Conservation (phyloP, 2,888 invertebrate species). For the Drosophila fungiperda region DNA sequence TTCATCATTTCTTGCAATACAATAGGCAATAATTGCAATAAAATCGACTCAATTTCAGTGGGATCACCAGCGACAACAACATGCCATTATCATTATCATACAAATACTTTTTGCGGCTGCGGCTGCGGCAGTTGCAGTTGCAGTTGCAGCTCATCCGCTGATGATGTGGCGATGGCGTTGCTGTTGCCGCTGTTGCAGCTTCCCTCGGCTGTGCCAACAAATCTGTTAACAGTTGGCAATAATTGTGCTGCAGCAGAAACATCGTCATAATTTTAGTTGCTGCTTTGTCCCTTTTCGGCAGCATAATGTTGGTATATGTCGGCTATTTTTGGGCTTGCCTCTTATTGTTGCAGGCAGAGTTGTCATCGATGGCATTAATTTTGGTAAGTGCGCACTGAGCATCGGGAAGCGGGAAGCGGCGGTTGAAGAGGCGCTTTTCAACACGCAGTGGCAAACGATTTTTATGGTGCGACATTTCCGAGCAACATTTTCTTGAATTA, state of each 20-base stretch:
- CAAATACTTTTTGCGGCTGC: slow-evolving; percentile 48
- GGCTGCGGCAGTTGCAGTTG: no score
- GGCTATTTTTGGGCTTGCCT: slow-evolving; percentile 64
- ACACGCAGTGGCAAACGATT: slow-evolving; percentile 66
- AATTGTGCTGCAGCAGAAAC: slow-evolving; percentile 78
- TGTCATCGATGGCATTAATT: slow-evolving; percentile 81
- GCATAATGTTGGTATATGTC: slow-evolving; percentile 50
- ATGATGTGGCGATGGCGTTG: neutral
- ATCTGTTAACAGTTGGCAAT: slow-evolving; percentile 85
- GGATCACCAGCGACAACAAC: slow-evolving; percentile 48
- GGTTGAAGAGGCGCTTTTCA: slow-evolving; percentile 55
- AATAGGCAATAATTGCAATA: slow-evolving; percentile 46
- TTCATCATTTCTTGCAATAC: neutral
- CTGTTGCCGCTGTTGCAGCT: slow-evolving; percentile 10
- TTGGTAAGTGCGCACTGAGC: slow-evolving; percentile 55
- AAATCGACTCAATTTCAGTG: slow-evolving; percentile 63
- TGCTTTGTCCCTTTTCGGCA: slow-evolving; percentile 69
- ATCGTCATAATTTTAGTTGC: slow-evolving; percentile 76
- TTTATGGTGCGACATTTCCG: slow-evolving; percentile 77
- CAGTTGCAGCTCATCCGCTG: neutral
- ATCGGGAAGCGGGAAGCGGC: slow-evolving; percentile 5
- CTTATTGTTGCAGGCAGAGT: slow-evolving; percentile 73
- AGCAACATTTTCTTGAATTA: slow-evolving; percentile 78
- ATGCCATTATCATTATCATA: slow-evolving; percentile 76
- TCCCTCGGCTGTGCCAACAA: slow-evolving; percentile 72